Evolutionary conservation across 2,797 vertebrate species (phyloP), one percentile per base, ranked within the genome.

Genomic region (Argentina silus): DNA sequence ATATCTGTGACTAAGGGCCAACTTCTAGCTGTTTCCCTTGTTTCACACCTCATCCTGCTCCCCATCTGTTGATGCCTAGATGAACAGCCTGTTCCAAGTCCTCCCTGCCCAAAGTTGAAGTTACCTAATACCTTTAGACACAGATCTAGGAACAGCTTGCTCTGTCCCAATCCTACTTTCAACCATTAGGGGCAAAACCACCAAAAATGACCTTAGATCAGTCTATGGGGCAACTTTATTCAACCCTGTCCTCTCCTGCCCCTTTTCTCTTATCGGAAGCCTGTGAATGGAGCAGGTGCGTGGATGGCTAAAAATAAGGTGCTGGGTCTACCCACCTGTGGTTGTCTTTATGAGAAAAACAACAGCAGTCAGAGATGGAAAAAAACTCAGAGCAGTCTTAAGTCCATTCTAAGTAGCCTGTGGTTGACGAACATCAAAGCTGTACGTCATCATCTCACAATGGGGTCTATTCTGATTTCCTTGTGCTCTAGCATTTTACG

Each of bases 11-110:
- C 14, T 42, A 43, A 62, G 36, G 60, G 6, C 27, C 27, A 62
- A 42, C 36, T 43, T 42, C 23, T 19, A 21, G 23, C 60, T 6
- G 27, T 14, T 36, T 12, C 60, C 61, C 71, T 69, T 62, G 67
- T 74, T 69, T 77, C 42, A 64, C 71, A 71, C 68, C n/a, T 57
- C 45, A 6, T 67, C 23, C 14, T 53, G 6, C 36, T 23, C 56
- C 11, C 21, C 56, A 11, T 27, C 56, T 59, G 1, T 59, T 59
- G 10, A 59, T 59, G 11, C 9, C 21, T 59, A 14, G 10, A 21
- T 59, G 21, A 0, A 59, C 56, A 53, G 51, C 51, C 51, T 11
- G 17, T 6, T 27, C 56, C 56, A 19, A 59, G 9, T 11, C 56
- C 19, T 5, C 19, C 19, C 55, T 23, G 55, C 55, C 4, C 55